Evolutionary conservation across 2,113 vertebrate species (phyloP).

Genomic region (Tretioscincus oriximinensis): DNA sequence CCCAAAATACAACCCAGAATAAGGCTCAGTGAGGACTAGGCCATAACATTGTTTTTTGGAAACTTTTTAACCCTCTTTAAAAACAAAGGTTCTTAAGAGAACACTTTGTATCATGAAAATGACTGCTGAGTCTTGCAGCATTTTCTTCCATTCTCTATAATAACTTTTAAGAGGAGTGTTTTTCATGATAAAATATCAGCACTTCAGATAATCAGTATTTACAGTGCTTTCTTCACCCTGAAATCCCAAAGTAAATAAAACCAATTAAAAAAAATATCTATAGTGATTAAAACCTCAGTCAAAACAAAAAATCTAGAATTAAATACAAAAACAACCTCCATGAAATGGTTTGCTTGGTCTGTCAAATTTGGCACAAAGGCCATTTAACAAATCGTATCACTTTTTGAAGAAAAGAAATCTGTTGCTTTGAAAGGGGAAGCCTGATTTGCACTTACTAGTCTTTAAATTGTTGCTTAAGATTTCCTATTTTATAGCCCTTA

Average conservation of each 20-base stretch:
- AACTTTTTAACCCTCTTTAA: not conserved
- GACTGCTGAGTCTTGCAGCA: not conserved
- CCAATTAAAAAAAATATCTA: too few species aligned
- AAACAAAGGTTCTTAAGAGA: not conserved
- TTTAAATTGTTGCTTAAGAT: slow-evolving; percentile 10
- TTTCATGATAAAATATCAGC: not conserved
- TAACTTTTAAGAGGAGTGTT: not conserved
- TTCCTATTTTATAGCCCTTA: slow-evolving; percentile 48
- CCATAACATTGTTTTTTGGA: too few species aligned
- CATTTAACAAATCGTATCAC: not conserved
- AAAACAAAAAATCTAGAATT: too few species aligned
- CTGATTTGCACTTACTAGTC: slow-evolving; percentile 23
- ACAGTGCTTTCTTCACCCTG: too few species aligned
- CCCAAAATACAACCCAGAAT: too few species aligned
- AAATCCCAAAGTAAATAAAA: too few species aligned
- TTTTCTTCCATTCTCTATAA: not conserved
- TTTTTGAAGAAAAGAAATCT: not conserved
- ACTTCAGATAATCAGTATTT: too few species aligned
- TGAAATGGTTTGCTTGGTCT: not conserved
- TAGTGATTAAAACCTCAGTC: too few species aligned
- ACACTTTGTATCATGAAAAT: not conserved
- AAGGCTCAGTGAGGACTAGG: too few species aligned
- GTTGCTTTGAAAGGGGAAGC: not conserved
- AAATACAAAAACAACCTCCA: too few species aligned
- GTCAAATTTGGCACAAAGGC: not conserved